A percentile compares a stretch with the other conserved stretches of the same genome.
Conservation (phyloP, 1,140 invertebrate species). For the Hydropsyche tenuis region DNA sequence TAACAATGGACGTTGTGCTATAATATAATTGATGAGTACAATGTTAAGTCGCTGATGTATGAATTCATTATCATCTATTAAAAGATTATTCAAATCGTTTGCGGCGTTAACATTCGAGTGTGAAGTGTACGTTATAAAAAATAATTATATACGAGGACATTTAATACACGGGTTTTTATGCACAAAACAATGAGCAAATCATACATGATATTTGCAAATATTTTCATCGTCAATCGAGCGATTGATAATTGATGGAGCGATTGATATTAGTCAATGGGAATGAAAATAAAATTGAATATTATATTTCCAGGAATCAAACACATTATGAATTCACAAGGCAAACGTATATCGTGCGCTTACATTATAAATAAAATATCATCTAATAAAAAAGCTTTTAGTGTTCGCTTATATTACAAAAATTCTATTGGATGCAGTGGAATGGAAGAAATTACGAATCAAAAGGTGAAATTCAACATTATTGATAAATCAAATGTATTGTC, state of each 20-base stretch:
- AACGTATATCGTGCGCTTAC: too few species aligned
- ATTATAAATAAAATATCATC: too few species aligned
- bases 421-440: not conserved
- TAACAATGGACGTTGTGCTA: not conserved
- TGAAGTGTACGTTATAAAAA: not conserved
- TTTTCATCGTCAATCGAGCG: too few species aligned
- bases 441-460: conserved; percentile 12
- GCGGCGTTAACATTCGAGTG: not conserved
- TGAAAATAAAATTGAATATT: too few species aligned
- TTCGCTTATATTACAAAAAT: not conserved
- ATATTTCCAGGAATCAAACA: too few species aligned
- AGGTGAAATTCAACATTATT: not conserved
- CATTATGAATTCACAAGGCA: too few species aligned
- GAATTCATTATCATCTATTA: conserved; percentile 20
- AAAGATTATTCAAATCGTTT: not conserved
- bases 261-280: too few species aligned
- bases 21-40: not conserved
- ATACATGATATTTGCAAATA: too few species aligned
- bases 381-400: conserved; percentile 8
- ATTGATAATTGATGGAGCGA: too few species aligned
- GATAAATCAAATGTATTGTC: not conserved
- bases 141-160: too few species aligned
- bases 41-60: not conserved
- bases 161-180: too few species aligned
- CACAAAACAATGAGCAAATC: too few species aligned